phyloP scores from a whole-genome alignment of 2,888 invertebrate genomes.

The Chamaedrilus cognettii region DNA sequence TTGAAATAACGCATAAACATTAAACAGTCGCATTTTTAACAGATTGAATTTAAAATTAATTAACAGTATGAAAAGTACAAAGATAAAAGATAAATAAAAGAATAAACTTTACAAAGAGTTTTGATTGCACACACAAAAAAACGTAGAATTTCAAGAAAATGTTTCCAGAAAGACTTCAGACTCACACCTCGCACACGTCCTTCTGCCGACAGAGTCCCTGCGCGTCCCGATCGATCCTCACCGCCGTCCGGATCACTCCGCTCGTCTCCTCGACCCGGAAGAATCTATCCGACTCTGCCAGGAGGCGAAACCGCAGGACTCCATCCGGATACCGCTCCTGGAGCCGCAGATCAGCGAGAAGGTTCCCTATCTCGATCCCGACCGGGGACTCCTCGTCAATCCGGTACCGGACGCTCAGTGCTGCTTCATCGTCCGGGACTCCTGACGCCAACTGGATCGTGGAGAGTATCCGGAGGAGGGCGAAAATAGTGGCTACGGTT shows the following conservation, averaged over 20 bases:
- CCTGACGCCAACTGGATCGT: too few species aligned
- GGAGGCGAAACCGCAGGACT: neutral
- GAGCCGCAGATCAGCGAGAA: neutral
- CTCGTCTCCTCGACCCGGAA: neutral
- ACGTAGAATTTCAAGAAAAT: too few species aligned
- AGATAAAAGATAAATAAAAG: too few species aligned
- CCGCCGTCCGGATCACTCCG: constrained; percentile 1
- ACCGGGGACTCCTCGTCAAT: constrained; percentile 4
- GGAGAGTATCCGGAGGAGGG: too few species aligned
- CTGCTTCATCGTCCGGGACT: neutral
- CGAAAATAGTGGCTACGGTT: too few species aligned
- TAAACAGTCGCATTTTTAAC: too few species aligned
- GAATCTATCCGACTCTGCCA: neutral
- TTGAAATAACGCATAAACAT: too few species aligned
- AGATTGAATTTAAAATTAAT: too few species aligned
- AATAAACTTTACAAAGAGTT: too few species aligned
- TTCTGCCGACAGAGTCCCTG: neutral
- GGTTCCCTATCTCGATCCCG: constrained; percentile 3
- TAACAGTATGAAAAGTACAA: too few species aligned
- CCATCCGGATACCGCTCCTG: neutral
- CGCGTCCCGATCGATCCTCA: neutral
- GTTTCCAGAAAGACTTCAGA: too few species aligned
- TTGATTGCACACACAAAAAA: too few species aligned
- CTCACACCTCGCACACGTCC: constrained; percentile 2
- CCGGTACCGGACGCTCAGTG: constrained; percentile 7